phyloP scores from a whole-genome alignment of 2,797 vertebrate species.

The Pseudopleuronectes americanus region DNA sequence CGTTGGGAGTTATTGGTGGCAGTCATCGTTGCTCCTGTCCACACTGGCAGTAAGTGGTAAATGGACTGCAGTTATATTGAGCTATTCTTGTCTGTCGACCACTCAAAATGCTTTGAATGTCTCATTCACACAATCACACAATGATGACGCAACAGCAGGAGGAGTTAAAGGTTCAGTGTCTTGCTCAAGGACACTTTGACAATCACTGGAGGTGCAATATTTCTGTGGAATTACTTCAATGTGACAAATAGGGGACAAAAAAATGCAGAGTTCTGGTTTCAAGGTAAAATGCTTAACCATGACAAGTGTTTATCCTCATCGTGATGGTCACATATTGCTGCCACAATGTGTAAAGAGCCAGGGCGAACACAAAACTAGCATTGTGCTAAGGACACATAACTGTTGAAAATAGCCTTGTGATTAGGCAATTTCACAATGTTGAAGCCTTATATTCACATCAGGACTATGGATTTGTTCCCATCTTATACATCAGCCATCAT shows the following conservation, averaged over 20 bases:
- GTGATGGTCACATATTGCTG: background rate
- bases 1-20: background rate
- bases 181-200: background rate
- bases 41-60: slow-evolving; percentile 13
- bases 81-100: background rate
- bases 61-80: background rate
- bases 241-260: too few species aligned
- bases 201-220: background rate
- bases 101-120: background rate
- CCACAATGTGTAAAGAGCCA: background rate
- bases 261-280: too few species aligned
- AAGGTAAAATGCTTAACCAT: background rate
- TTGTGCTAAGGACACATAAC: background rate
- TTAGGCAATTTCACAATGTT: background rate
- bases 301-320: background rate
- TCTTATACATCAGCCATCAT: background rate
- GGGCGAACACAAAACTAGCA: background rate
- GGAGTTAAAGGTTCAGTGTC: background rate
- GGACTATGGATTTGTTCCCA: background rate
- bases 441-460: background rate
- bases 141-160: background rate
- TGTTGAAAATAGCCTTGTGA: background rate
- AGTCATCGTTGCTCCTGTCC: background rate
- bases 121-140: background rate
- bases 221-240: background rate